Base-by-base conservation (phyloP, 1,140 invertebrate genomes). In the Wiebesia pumilae region DNA sequence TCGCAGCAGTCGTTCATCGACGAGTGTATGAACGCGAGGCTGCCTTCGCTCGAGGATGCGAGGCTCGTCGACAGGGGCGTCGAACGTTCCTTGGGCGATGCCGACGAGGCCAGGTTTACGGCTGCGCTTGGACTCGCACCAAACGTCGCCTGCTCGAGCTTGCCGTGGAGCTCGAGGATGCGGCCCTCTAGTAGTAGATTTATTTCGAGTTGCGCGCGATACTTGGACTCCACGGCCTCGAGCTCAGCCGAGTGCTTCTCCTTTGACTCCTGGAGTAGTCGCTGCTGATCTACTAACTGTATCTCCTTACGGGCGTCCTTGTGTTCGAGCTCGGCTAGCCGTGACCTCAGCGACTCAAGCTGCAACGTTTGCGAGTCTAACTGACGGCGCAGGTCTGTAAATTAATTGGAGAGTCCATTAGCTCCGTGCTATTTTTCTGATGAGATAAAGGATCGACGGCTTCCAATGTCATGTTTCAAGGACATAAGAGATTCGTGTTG, bases 171-270 rank as follows among this genome's bases (percentile, higher is more conserved):
- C 89, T 97, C 96, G 78, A 97, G 92, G 12, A 96, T 95, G 84
- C 96, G 95, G 65, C 95, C 95, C 89, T 97, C 96, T 83, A 96
- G 92, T 62, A 95, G 94, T 84, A 96, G 93, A 91, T 96, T 96
- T 47, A 96, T 95, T 43, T 95, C 94, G 89, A 96, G 94, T 88
- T 97, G 95, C 12, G 95, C 95, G 80, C 95, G 94, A 90, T 97
- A 97, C 90, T 97, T 97, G 71, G 96, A 96, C 89, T 96, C 96
- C 3, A 97, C 93, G 6, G 96, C 95, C 91, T 95, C 91, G 58
- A 95, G 89, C 82, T 94, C 93, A 14, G 93, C 92, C 82, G 94
- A 94, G 88, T 94, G 93, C 86, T 94, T 93, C 84, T 95, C 95
- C 58, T 94, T 94, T 21, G 94, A 93, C 80, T 93, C 92, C 71